phyloP scores from a whole-genome alignment of 2,888 invertebrate genomes.

The Meteorus cinctellus region DNA sequence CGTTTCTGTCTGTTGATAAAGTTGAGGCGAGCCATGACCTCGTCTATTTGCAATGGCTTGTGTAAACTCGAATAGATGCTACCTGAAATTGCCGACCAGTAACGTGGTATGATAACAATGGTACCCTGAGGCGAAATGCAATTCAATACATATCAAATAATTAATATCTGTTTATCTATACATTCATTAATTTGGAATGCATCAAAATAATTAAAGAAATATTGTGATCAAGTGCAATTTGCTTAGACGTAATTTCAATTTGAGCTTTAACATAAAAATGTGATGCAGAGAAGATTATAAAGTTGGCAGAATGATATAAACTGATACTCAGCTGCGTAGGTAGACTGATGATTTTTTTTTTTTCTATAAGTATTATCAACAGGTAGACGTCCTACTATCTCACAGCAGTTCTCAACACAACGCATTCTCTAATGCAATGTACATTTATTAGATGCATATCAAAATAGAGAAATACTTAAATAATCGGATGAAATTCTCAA shows the following conservation, averaged over 20 bases:
- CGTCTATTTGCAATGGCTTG: conserved; percentile 11
- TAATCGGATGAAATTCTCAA: conserved; percentile 5
- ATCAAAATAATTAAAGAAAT: background rate
- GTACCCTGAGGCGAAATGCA: background rate
- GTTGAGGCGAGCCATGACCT: conserved; percentile 10
- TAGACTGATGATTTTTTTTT: background rate
- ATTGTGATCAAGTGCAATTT: background rate
- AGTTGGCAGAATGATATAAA: conserved; percentile 1
- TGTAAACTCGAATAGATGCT: background rate
- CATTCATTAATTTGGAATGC: background rate
- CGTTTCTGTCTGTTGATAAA: background rate
- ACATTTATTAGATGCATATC: conserved; percentile 26
- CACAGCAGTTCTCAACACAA: conserved; percentile 59
- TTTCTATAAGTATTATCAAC: conserved; percentile 58
- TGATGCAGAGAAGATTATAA: background rate
- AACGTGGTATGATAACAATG: background rate
- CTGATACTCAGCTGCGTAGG: background rate
- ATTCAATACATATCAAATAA: background rate
- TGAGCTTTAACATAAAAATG: background rate
- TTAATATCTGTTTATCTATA: background rate
- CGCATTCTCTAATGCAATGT: conserved; percentile 34
- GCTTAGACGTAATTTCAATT: background rate
- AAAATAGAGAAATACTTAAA: conserved; percentile 19
- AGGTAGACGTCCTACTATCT: conserved; percentile 69
- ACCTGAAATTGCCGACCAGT: background rate